Evolutionary conservation across 2,888 invertebrate genomes (phyloP).

Genomic region (Torymus auratus): DNA sequence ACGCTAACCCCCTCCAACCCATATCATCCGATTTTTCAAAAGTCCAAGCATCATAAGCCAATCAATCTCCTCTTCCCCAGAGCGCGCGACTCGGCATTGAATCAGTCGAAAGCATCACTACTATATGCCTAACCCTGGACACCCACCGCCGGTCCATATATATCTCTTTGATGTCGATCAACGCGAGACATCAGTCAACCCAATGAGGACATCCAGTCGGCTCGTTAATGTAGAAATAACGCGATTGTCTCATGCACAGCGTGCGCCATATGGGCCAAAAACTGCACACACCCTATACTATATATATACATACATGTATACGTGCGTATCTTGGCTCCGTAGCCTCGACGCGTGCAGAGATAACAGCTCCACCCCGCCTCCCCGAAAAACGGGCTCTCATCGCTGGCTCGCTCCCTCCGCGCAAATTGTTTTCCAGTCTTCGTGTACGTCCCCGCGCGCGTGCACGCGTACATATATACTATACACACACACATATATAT

Average conservation of each 20-base stretch:
- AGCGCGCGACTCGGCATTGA: not conserved
- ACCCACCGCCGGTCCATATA: not conserved
- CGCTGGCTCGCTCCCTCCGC: slow-evolving; percentile 8
- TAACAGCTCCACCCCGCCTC: not conserved
- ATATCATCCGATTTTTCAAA: no score
- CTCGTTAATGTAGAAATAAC: slow-evolving; percentile 47
- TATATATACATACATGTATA: no score
- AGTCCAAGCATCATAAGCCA: no score
- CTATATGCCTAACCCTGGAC: no score
- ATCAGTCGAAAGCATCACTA: not conserved
- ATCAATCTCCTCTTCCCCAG: no score
- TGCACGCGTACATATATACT: not conserved
- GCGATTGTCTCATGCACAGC: slow-evolving; percentile 28
- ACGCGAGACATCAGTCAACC: slow-evolving; percentile 6
- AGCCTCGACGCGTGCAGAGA: not conserved
- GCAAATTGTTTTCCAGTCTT: slow-evolving; percentile 47
- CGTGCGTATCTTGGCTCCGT: no score
- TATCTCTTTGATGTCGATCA: not conserved
- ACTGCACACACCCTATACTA: not conserved
- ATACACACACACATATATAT: no score
- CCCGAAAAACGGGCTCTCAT: slow-evolving; percentile 8
- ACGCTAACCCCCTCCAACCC: no score
- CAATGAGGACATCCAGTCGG: not conserved
- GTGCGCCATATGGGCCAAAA: slow-evolving; percentile 30
- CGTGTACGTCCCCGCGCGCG: slow-evolving; percentile 18